These are phyloP conservation scores for Pheosia gnoma DNA, from an alignment of 2,888 invertebrate genomes.

Conservation along the genomic window DNA sequence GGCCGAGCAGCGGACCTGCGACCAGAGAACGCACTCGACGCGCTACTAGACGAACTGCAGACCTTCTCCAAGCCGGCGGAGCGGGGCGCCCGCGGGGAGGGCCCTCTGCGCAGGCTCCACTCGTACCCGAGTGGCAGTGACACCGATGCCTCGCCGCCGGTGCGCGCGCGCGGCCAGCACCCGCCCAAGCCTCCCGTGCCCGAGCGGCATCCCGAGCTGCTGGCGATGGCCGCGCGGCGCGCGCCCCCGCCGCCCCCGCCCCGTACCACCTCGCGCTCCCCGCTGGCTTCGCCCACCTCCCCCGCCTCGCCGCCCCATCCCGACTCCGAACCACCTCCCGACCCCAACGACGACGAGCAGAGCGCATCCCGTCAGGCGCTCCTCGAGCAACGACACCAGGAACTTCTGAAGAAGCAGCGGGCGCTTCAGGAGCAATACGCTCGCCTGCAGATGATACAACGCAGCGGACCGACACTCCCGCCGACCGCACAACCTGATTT, in stretches of 20 bases:
- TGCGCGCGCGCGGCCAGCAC: slow-evolving; percentile 85
- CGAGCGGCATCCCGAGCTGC: slow-evolving; percentile 90
- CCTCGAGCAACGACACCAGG: slow-evolving; percentile 94
- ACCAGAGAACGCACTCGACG: slow-evolving; percentile 98
- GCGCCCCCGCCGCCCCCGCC: slow-evolving; percentile 95
- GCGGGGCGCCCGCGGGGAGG: slow-evolving; percentile 60
- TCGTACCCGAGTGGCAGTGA: slow-evolving; percentile 95
- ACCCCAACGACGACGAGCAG: slow-evolving; percentile 71
- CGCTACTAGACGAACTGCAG: slow-evolving; percentile 96
- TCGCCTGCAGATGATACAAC: slow-evolving; percentile 93
- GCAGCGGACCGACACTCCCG: slow-evolving; percentile 87
- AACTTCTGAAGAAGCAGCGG: slow-evolving; percentile 93
- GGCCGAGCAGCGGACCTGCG: slow-evolving; percentile 76
- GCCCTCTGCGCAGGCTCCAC: slow-evolving; percentile 89
- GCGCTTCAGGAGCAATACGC: slow-evolving; percentile 96
- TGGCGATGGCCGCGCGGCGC: slow-evolving; percentile 88
- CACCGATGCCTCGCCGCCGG: slow-evolving; percentile 90
- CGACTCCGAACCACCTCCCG: slow-evolving; percentile 53
- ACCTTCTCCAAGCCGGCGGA: slow-evolving; percentile 91
- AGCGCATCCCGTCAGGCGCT: slow-evolving; percentile 86
- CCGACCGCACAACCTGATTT: slow-evolving; percentile 86
- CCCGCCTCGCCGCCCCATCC: slow-evolving; percentile 85
- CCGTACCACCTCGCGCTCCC: slow-evolving; percentile 94
- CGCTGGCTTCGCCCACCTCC: slow-evolving; percentile 92
- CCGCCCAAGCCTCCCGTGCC: slow-evolving; percentile 91